Evolutionary conservation across 2,113 vertebrate species (phyloP).

Genomic region (Varanus salvator): DNA sequence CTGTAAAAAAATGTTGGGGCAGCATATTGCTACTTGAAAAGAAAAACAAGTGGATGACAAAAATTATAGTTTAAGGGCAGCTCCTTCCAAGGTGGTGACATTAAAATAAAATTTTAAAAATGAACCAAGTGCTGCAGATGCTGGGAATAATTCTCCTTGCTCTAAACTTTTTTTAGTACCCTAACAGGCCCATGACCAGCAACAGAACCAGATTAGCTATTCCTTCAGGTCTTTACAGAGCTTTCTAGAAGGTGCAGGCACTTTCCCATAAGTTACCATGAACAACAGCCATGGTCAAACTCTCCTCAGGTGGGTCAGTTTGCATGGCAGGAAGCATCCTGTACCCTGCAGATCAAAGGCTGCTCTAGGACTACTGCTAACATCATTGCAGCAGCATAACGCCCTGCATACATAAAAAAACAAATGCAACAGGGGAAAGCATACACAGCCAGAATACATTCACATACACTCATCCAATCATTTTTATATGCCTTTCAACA

Average conservation of each 20-base stretch:
- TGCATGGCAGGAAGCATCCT: background rate
- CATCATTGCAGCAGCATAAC: no score
- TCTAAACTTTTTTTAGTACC: background rate
- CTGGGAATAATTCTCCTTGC: background rate
- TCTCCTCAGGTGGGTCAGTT: background rate
- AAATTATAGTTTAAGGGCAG: background rate
- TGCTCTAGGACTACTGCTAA: no score
- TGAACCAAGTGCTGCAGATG: background rate
- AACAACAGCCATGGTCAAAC: background rate
- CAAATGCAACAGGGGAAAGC: no score
- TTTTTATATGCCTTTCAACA: background rate
- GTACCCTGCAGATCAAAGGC: background rate
- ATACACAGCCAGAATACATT: background rate
- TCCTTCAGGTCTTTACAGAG: background rate
- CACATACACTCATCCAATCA: background rate
- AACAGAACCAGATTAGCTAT: no score
- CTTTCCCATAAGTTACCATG: background rate
- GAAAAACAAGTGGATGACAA: background rate
- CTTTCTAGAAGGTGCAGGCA: background rate
- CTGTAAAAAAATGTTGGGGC: background rate
- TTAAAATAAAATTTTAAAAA: background rate
- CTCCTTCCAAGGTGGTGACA: rapidly evolving
- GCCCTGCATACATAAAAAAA: no score
- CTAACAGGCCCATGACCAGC: no score
- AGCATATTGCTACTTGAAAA: background rate